Conservation (phyloP, 2,888 invertebrate genomes). For the Eurois occulta region DNA sequence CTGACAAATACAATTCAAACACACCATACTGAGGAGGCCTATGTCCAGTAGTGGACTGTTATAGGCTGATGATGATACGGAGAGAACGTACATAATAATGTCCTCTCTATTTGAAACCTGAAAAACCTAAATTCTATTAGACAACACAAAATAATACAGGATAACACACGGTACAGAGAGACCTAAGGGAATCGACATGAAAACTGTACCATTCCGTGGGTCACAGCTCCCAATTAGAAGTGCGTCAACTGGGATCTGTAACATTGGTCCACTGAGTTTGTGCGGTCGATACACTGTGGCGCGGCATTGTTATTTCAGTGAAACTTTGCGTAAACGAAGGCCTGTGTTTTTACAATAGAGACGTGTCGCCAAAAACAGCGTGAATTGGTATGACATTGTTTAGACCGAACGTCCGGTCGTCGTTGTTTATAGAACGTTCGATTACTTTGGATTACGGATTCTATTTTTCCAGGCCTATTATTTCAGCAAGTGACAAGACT, state of each 20-base stretch:
- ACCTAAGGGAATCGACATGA: not conserved
- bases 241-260: constrained; percentile 9
- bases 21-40: too few relatives aligned
- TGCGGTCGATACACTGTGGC: constrained; percentile 3
- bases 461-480: not conserved
- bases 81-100: too few relatives aligned
- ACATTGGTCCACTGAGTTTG: not conserved
- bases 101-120: not conserved
- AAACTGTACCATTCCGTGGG: not conserved
- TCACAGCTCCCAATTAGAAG: constrained; percentile 36
- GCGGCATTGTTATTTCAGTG: constrained; percentile 24
- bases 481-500: not conserved
- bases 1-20: too few relatives aligned
- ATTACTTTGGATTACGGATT: too few relatives aligned
- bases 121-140: not conserved
- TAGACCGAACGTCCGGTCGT: too few relatives aligned
- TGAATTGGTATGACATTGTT: not conserved
- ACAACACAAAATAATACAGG: not conserved
- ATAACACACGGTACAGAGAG: not conserved
- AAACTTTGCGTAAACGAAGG: constrained; percentile 7
- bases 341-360: not conserved
- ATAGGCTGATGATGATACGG: too few relatives aligned
- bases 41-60: too few relatives aligned
- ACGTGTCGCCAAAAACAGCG: not conserved
- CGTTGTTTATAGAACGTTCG: too few relatives aligned